Base-by-base conservation (phyloP, 2,888 invertebrate species). In the Xestia c-nigrum region DNA sequence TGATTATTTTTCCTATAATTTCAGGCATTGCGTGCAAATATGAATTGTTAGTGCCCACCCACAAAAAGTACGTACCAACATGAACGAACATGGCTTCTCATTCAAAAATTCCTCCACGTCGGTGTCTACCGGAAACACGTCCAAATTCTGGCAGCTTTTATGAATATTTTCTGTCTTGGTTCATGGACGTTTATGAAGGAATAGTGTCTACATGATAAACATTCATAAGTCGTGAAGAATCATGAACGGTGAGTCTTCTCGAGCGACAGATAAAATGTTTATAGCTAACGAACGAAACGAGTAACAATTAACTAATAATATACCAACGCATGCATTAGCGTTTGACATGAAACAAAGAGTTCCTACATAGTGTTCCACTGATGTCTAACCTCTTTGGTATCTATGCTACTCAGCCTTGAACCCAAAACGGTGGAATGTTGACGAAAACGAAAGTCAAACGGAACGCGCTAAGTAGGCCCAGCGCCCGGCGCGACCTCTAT, bases 401-500 rank as follows among this genome's bases (percentile, higher is more conserved):
- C 83, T 84, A 67, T 69, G 59, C 71, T 68, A 67, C 65, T 75
- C 70, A 91, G 85, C 95, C 95, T 95, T 95, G 95, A 95, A 95
- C 94, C 92, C 89, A 91, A 89, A 92, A 94, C 93, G 93, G 93
- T 92, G 93, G 92, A 87, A 88, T 88, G 87, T 85, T 87, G 88
- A 90, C 84, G 90, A 93, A 94, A 94, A 92, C 86, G 93, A 94
- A 94, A 94, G 93, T 91, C 80, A 89, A 89, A 88, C 86, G 87
- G 85, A 86, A 88, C 81, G 67, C 72, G 79, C 69, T 83, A 79
- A 83, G 81, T 83, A 81, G 81, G 76, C 77, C 67, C 76, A 72
- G 61, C 21, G 76, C 76, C 67, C 74, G 69, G 38, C 24, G 64
- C 71, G 86, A 86, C 86, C 86, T 86, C 85, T 83, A 83, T 70